Conservation (phyloP, 2,113 vertebrate species). For the Scolopax mira region DNA sequence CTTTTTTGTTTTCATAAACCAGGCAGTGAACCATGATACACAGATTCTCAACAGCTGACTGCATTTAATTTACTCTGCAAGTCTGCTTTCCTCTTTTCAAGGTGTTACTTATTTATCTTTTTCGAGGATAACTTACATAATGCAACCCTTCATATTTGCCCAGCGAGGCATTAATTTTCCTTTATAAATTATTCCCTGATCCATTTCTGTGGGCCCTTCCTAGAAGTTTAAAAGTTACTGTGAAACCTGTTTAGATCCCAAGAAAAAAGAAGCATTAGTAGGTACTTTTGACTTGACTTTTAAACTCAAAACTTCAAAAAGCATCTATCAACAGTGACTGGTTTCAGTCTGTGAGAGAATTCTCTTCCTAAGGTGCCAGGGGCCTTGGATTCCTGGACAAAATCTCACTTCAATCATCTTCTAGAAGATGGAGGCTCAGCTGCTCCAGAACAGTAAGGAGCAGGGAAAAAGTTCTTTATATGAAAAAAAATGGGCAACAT, state of each 20-base stretch:
- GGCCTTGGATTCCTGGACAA: background rate
- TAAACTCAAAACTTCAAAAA: background rate
- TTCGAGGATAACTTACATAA: background rate
- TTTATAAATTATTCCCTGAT: background rate
- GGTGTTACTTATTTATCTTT: background rate
- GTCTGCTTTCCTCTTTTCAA: background rate
- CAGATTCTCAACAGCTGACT: background rate
- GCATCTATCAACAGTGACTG: background rate
- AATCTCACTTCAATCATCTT: background rate
- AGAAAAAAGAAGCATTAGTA: background rate
- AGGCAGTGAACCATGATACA: background rate
- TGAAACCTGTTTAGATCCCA: background rate
- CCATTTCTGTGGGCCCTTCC: background rate
- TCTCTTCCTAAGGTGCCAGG: background rate
- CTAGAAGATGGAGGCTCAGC: background rate
- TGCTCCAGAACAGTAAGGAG: background rate
- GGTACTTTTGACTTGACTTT: background rate
- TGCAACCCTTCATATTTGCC: background rate
- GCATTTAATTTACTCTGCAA: background rate
- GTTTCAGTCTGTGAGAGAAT: background rate
- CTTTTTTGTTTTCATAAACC: background rate
- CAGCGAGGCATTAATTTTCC: background rate
- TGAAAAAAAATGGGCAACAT: rapidly evolving
- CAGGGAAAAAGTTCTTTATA: background rate
- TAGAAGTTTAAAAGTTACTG: background rate